Conservation (phyloP, 2,797 vertebrate species). For the Lutjanus argentimaculatus region DNA sequence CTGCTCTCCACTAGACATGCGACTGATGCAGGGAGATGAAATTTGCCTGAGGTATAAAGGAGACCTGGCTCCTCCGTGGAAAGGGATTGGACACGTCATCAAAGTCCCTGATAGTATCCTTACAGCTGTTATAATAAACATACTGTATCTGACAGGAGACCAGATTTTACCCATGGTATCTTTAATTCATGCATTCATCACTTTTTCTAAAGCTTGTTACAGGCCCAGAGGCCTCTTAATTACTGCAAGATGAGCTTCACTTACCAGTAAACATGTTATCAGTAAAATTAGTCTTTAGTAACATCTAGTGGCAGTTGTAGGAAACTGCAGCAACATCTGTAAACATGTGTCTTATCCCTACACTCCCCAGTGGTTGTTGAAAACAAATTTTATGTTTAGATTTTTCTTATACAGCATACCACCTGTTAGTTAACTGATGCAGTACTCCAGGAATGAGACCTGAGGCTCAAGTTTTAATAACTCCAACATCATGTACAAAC, state of each 20-base stretch:
- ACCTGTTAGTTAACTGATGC: constrained; percentile 8
- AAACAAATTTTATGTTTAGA: constrained; percentile 21
- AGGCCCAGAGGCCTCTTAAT: neutral
- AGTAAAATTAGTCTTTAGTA: constrained; percentile 18
- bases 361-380: neutral
- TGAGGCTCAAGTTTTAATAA: too few relatives aligned
- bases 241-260: neutral
- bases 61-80: constrained; percentile 95
- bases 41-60: constrained; percentile 97
- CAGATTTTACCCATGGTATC: neutral
- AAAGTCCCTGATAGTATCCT: constrained; percentile 99
- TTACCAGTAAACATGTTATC: neutral
- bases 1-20: constrained; percentile 88
- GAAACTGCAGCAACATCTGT: constrained; percentile 50
- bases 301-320: constrained; percentile 49
- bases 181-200: constrained; percentile 4
- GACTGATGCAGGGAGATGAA: constrained; percentile 97
- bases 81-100: constrained; percentile 96
- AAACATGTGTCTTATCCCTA: neutral
- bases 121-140: neutral
- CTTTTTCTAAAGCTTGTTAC: neutral
- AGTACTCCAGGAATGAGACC: neutral
- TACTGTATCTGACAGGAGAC: neutral
- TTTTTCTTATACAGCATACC: neutral
- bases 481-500: neutral